These are phyloP conservation scores for Gallinago paraguaiae DNA, from an alignment of 2,113 vertebrate genomes.

Conservation along the genomic window DNA sequence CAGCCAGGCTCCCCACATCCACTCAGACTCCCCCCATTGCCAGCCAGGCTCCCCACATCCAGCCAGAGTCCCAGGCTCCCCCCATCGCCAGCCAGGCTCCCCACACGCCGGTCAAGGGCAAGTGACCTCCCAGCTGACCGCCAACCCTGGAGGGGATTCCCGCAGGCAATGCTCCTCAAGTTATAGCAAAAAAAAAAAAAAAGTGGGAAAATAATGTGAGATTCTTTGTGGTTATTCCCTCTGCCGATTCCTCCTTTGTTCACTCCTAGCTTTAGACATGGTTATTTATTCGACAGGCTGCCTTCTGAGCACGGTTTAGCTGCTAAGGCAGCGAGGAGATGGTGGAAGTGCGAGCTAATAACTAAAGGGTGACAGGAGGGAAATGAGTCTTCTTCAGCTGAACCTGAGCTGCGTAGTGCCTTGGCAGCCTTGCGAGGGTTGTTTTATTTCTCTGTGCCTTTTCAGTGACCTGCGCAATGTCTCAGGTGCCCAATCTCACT, in stretches of 20 bases:
- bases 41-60: neutral
- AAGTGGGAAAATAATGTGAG: neutral
- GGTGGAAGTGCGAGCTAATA: neutral
- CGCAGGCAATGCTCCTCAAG: neutral
- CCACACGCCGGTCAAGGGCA: neutral
- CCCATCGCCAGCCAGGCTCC: neutral
- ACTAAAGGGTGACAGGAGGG: too few species aligned
- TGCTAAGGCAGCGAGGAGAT: neutral
- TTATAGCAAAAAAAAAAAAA: too few species aligned
- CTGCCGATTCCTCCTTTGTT: neutral
- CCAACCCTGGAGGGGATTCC: neutral
- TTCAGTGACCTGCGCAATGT: neutral
- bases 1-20: neutral
- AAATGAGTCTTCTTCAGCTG: neutral
- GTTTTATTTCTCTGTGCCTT: neutral
- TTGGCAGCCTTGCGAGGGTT: too few species aligned
- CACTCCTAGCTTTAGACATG: neutral
- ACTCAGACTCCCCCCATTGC: neutral
- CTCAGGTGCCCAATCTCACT: neutral
- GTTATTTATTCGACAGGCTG: neutral
- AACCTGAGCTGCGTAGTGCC: neutral
- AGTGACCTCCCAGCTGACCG: neutral
- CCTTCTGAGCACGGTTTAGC: accelerated
- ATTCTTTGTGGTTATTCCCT: neutral
- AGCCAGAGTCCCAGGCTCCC: too few species aligned